Evolutionary conservation across 2,113 vertebrate genomes (phyloP).

Genomic region (Proterorhinus semilunaris): DNA sequence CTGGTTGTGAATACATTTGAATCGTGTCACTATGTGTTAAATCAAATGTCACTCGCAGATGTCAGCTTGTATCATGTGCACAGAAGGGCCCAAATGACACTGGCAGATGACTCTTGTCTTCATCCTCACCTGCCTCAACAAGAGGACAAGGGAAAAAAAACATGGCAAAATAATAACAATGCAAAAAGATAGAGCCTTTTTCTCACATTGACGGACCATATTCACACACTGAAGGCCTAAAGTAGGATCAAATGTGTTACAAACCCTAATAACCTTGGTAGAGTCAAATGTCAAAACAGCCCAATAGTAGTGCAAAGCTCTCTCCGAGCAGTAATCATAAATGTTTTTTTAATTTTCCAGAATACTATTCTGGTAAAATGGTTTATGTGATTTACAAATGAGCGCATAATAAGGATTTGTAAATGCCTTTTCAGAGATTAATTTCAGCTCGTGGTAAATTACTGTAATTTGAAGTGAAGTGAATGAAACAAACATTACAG

Average conservation of each 20-base stretch:
- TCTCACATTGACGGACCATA: neutral
- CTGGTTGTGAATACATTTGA: slow-evolving; percentile 18
- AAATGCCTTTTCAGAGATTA: neutral
- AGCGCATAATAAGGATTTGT: neutral
- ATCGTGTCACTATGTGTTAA: slow-evolving; percentile 38
- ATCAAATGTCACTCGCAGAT: slow-evolving; percentile 59
- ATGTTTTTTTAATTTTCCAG: slow-evolving; percentile 13
- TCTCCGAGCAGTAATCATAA: slow-evolving; percentile 13
- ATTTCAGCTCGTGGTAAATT: slow-evolving; percentile 1
- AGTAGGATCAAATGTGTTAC: slow-evolving; percentile 24
- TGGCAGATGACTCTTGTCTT: slow-evolving; percentile 45
- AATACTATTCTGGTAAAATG: neutral
- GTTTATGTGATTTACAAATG: neutral
- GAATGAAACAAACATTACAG: neutral
- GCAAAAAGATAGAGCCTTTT: neutral
- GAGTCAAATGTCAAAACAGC: slow-evolving; percentile 27
- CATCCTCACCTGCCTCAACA: slow-evolving; percentile 19
- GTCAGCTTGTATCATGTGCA: slow-evolving; percentile 28
- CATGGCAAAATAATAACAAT: neutral
- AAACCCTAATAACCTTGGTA: slow-evolving; percentile 31
- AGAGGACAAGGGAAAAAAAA: neutral
- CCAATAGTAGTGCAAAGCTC: slow-evolving; percentile 14
- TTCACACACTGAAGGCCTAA: slow-evolving; percentile 13
- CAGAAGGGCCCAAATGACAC: slow-evolving; percentile 33
- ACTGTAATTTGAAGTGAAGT: slow-evolving; percentile 3